These are phyloP conservation scores for Oryzias woworae DNA, from an alignment of 2,113 vertebrate species.

Conservation along the genomic window DNA sequence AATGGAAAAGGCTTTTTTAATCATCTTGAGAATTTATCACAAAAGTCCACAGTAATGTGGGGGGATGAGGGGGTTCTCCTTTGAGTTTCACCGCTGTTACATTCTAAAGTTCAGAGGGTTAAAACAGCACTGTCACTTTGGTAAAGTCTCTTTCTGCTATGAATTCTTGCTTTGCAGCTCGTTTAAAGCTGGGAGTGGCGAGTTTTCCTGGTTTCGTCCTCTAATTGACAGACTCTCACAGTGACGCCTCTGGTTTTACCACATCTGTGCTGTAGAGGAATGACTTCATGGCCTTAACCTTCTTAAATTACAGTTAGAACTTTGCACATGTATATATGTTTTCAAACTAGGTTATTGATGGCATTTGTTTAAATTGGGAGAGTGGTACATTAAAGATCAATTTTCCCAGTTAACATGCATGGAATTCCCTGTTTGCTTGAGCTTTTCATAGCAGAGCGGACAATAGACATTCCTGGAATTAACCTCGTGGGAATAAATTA, in stretches of 20 bases:
- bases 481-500: slow-evolving; percentile 40
- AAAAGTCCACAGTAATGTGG: too few species aligned
- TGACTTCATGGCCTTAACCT: not conserved
- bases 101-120: too few species aligned
- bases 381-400: too few species aligned
- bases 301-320: too few species aligned
- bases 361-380: too few species aligned
- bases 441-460: slow-evolving; percentile 26
- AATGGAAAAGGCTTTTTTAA: too few species aligned
- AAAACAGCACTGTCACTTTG: not conserved
- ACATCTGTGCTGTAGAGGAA: slow-evolving; percentile 52
- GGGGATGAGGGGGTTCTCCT: too few species aligned
- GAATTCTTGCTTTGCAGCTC: not conserved
- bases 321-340: too few species aligned
- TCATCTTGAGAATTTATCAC: too few species aligned
- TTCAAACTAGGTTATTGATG: too few species aligned
- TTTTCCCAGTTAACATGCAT: too few species aligned
- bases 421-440: slow-evolving; percentile 24
- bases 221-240: slow-evolving; percentile 46
- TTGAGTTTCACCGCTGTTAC: too few species aligned
- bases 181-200: slow-evolving; percentile 13
- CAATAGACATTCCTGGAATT: slow-evolving; percentile 61
- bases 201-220: slow-evolving; percentile 34
- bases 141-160: not conserved
- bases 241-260: slow-evolving; percentile 32